A percentile compares a stretch with the other conserved stretches of the same genome.
phyloP scores from a whole-genome alignment of 2,113 vertebrate species.

The Crocuta crocuta region DNA sequence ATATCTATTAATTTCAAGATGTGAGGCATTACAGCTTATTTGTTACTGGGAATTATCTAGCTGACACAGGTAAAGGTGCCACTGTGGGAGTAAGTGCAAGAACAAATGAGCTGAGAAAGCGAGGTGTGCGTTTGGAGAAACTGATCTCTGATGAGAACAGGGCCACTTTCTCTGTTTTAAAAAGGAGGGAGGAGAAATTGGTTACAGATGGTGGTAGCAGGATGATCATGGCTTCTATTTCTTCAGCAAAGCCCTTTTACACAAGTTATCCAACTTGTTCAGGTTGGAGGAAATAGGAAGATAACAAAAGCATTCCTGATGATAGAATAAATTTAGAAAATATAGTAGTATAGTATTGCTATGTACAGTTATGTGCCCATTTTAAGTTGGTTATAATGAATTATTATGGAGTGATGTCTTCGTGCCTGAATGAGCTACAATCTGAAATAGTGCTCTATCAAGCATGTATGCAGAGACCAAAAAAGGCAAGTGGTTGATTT shows the following conservation, averaged over 20 bases:
- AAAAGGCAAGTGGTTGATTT: background rate
- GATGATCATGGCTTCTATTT: background rate
- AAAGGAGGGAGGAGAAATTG: background rate
- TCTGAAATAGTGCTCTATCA: background rate
- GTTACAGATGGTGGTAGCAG: background rate
- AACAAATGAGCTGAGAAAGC: background rate
- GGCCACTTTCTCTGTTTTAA: background rate
- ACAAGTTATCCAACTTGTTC: background rate
- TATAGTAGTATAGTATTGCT: background rate
- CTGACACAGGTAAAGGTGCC: background rate
- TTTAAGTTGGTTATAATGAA: background rate
- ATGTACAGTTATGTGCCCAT: background rate
- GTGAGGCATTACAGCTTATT: background rate
- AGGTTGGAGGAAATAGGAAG: background rate
- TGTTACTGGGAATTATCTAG: background rate
- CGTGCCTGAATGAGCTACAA: background rate
- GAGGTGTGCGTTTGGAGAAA: background rate
- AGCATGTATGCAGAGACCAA: background rate
- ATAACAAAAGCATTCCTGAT: background rate
- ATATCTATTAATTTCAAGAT: background rate
- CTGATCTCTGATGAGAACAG: background rate
- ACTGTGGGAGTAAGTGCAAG: background rate
- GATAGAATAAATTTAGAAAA: background rate
- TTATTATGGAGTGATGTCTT: background rate
- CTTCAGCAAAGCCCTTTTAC: background rate